Conservation (phyloP, 1,140 invertebrate genomes). For the Reticulitermes speratus region DNA sequence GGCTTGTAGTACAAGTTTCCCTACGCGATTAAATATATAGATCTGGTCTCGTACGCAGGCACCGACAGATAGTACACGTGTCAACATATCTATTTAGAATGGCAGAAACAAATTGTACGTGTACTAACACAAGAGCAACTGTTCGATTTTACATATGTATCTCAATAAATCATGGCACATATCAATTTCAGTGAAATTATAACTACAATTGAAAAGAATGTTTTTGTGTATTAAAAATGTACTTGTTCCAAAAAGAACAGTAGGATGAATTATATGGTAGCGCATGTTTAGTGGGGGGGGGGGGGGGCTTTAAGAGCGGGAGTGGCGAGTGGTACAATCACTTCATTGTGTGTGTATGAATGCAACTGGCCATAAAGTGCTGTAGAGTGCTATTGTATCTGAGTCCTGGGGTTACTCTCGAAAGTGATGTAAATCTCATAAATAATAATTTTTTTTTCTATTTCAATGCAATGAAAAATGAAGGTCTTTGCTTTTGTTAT, state of each 20-base stretch:
- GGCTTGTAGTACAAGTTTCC: neutral
- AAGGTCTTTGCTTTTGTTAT: neutral
- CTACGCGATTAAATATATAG: neutral
- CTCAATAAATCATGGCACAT: neutral
- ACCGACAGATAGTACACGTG: neutral
- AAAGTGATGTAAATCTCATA: constrained; percentile 7
- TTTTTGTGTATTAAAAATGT: constrained; percentile 11
- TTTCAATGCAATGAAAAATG: neutral
- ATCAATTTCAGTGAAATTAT: neutral
- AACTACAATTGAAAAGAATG: neutral
- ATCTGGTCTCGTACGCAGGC: neutral
- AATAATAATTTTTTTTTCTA: neutral
- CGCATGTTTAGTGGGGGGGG: neutral
- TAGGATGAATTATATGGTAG: neutral
- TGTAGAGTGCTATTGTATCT: neutral
- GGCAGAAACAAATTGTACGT: neutral
- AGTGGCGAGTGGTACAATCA: neutral
- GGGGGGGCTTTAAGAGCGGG: neutral
- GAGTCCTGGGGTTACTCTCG: neutral
- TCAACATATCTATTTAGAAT: neutral
- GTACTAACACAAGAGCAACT: neutral
- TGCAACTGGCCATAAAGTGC: neutral
- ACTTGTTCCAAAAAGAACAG: constrained; percentile 5
- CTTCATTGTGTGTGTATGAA: constrained; percentile 6
- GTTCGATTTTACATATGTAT: neutral